phyloP scores from a whole-genome alignment of 1,140 invertebrate species.

The Metaphire vulgaris region DNA sequence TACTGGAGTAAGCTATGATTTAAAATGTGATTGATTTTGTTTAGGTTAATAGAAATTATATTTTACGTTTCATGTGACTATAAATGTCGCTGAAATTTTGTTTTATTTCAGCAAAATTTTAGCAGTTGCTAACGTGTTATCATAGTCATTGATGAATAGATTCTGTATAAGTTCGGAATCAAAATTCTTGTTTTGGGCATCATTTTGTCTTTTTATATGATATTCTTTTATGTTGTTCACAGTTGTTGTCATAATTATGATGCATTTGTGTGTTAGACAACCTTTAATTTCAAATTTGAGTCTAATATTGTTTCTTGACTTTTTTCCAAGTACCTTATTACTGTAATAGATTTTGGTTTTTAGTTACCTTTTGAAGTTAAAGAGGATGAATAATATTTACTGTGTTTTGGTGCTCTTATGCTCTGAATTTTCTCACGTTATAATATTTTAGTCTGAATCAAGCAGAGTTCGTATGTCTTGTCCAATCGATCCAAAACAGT shows the following conservation, averaged over 20 bases:
- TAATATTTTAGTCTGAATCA: neutral
- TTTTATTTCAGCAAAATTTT: neutral
- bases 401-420: neutral
- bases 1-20: neutral
- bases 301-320: neutral
- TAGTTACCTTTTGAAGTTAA: neutral
- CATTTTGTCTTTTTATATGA: no score
- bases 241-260: no score
- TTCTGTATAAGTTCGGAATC: neutral
- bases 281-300: neutral
- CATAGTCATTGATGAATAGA: neutral
- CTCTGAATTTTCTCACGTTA: neutral
- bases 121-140: neutral
- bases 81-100: neutral
- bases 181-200: no score
- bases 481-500: neutral
- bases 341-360: neutral
- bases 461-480: slow-evolving; percentile 4
- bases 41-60: no score
- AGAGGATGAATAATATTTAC: neutral
- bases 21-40: no score
- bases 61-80: no score
- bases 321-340: neutral
- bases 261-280: neutral
- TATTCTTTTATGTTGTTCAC: no score